Percentiles rank a stretch among this genome's conserved stretches.
Evolutionary conservation across 2,888 invertebrate species (phyloP).

Genomic region (Diogma glabrata): DNA sequence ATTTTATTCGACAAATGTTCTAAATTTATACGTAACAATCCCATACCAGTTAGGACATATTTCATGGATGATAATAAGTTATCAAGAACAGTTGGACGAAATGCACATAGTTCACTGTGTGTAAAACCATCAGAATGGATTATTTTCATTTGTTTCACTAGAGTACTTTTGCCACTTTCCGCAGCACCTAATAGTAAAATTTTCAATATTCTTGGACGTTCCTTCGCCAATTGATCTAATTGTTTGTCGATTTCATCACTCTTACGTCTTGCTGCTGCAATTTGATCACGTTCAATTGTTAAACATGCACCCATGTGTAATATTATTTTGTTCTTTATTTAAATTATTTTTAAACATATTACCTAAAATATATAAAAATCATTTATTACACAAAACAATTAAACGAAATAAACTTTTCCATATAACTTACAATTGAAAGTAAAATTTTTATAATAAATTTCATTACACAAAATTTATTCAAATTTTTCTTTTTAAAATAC

Average conservation of each 20-base stretch:
- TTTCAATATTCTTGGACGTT: slow-evolving; percentile 48
- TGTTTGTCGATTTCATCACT: slow-evolving; percentile 50
- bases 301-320: slow-evolving; percentile 48
- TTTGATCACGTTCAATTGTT: slow-evolving; percentile 47
- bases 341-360: slow-evolving; percentile 9
- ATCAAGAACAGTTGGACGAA: slow-evolving; percentile 50
- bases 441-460: background rate
- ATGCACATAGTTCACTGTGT: slow-evolving; percentile 45
- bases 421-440: background rate
- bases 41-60: slow-evolving; percentile 54
- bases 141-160: slow-evolving; percentile 59
- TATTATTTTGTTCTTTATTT: background rate
- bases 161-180: slow-evolving; percentile 51
- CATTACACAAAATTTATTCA: too few species aligned
- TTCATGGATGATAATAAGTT: slow-evolving; percentile 55
- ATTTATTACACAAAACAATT: background rate
- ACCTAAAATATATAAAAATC: background rate
- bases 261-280: slow-evolving; percentile 40
- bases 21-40: slow-evolving; percentile 47
- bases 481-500: too few species aligned
- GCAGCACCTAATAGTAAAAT: slow-evolving; percentile 51
- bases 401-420: background rate
- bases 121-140: slow-evolving; percentile 56
- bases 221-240: slow-evolving; percentile 44
- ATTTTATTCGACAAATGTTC: slow-evolving; percentile 46